These are phyloP conservation scores for Pandemis heparana DNA, from an alignment of 2,888 invertebrate genomes.

Conservation along the genomic window DNA sequence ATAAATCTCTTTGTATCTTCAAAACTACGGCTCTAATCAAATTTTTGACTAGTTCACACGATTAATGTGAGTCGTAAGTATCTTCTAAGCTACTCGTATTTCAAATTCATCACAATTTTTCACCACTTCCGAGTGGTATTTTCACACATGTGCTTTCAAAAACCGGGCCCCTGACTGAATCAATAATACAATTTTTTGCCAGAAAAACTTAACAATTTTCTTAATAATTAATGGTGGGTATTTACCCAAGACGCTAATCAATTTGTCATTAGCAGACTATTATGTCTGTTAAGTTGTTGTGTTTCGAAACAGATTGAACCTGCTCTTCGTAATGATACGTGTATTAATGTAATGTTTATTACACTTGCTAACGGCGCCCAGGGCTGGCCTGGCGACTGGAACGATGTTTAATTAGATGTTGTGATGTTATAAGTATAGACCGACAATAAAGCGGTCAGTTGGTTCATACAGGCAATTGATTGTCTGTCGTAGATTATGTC, in stretches of 20 bases:
- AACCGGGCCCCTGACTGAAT: no score
- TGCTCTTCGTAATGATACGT: constrained; percentile 14
- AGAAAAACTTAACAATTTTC: not conserved
- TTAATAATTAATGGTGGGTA: not conserved
- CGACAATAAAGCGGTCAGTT: constrained; percentile 14
- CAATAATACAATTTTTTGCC: no score
- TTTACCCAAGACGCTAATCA: not conserved
- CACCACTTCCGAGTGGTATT: no score
- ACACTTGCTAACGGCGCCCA: constrained; percentile 19
- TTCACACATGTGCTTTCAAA: no score
- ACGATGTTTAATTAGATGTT: constrained; percentile 22
- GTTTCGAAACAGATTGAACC: constrained; percentile 32
- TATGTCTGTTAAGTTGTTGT: constrained; percentile 12
- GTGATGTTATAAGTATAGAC: constrained; percentile 1
- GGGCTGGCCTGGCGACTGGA: constrained; percentile 10
- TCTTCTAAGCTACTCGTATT: no score
- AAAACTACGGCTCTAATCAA: no score
- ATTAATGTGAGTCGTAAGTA: no score
- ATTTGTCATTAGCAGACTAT: constrained; percentile 28
- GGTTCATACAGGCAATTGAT: constrained; percentile 2
- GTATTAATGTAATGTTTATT: constrained; percentile 17
- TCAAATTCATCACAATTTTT: no score
- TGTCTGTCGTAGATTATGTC: not conserved
- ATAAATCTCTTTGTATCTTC: no score
- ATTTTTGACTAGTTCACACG: no score